Evolutionary conservation across 2,797 vertebrate species (phyloP), one percentile per base, ranked within the genome.

Genomic region (Pitangus sulphuratus): DNA sequence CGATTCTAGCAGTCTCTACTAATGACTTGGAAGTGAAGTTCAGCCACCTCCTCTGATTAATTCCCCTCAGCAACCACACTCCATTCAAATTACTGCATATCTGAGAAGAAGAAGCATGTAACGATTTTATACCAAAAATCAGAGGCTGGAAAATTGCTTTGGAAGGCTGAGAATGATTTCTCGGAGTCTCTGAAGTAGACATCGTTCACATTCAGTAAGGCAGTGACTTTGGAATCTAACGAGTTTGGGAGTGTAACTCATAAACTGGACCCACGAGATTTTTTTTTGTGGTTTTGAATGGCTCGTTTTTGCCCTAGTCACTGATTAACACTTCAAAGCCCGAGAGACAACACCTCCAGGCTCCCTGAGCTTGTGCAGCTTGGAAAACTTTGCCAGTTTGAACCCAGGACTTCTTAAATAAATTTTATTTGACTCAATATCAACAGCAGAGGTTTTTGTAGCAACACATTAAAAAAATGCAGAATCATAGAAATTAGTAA

Each of bases 81-180:
- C 87, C 8, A 39, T 93, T 96, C 17, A 94, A 95, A 97, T 95
- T 91, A 92, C 56, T 33, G 72, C 54, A 39, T 82, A 90, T 44
- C 3, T 37, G 68, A 58, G 69, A 87, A 85, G 80, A 95, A 86
- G 84, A 91, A 96, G 92, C 75, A 72, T 37, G 31, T 96, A 94
- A 97, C 0, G 20, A 94, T 97, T 97, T 83, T 96, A 92, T 74
- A 95, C 81, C 58, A 72, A 95, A 97, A 97, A 84, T 9, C 91
- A 95, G 89, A 95, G 77, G 48, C 84, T 97, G 86, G 91, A 96
- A 97, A 98, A 98, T 96, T 96, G 82, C 84, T 96, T 97, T 96
- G 48, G 14, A 97, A 84, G 76, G 25, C 68, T 91, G 79, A 90
- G 64, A 84, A 89, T 85, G 61, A 91, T 94, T 97, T 97, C 79